phyloP scores from a whole-genome alignment of 2,797 vertebrate genomes.

The Lycodopsis pacificus region DNA sequence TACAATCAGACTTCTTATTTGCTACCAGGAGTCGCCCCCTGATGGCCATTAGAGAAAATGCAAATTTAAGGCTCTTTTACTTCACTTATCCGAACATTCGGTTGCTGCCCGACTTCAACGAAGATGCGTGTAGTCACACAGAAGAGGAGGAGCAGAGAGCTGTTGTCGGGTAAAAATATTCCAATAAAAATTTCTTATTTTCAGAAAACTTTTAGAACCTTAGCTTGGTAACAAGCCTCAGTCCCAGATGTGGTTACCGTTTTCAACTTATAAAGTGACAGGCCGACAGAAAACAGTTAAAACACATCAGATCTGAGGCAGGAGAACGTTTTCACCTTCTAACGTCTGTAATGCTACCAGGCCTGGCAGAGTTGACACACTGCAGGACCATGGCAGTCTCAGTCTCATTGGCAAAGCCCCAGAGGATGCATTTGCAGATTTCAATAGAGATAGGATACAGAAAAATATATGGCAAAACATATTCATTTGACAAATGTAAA shows the following conservation, averaged over 20 bases:
- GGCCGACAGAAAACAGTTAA: too few relatives aligned
- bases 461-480: conserved; percentile 1
- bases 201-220: too few relatives aligned
- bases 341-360: too few relatives aligned
- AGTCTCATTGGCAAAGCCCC: background rate
- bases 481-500: background rate
- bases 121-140: background rate
- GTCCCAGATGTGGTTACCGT: too few relatives aligned
- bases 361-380: too few relatives aligned
- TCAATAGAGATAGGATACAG: conserved; percentile 1
- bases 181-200: too few relatives aligned
- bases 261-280: too few relatives aligned
- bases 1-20: background rate
- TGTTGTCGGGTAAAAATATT: too few relatives aligned
- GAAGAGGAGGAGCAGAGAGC: background rate
- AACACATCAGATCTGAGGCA: too few relatives aligned
- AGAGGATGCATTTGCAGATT: background rate
- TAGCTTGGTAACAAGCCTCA: too few relatives aligned
- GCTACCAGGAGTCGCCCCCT: background rate
- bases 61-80: background rate
- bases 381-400: too few relatives aligned
- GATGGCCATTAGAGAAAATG: background rate
- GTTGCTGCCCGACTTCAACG: background rate
- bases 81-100: background rate
- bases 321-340: too few relatives aligned